phyloP scores from a whole-genome alignment of 2,113 vertebrate genomes.

The Galbula dea region DNA sequence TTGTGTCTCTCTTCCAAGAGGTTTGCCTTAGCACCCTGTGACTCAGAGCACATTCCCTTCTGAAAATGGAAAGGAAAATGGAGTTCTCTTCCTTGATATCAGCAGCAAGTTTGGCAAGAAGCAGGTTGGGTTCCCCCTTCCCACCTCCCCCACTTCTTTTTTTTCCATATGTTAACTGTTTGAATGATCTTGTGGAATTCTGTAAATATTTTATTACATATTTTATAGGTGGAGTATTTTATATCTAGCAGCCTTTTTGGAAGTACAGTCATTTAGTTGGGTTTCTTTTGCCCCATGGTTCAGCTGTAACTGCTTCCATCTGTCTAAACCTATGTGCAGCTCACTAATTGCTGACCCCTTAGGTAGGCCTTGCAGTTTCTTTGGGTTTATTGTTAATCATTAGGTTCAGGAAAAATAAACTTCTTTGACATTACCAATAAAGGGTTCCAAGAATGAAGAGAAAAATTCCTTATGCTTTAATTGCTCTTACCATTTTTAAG shows the following conservation, averaged over 20 bases:
- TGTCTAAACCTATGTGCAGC: slow-evolving; percentile 54
- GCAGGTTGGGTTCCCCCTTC: not conserved
- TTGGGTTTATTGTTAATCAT: slow-evolving; percentile 59
- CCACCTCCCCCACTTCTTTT: not conserved
- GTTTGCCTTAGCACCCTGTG: not conserved
- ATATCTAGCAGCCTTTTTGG: slow-evolving; percentile 48
- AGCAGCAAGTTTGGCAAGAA: slow-evolving; percentile 3
- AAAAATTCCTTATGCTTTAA: slow-evolving; percentile 16
- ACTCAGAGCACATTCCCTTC: slow-evolving; percentile 20
- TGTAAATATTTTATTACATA: slow-evolving; percentile 61
- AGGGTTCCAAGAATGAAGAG: not conserved
- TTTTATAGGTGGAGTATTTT: slow-evolving; percentile 62
- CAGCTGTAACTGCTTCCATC: slow-evolving; percentile 70
- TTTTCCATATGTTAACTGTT: slow-evolving; percentile 37
- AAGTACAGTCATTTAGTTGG: slow-evolving; percentile 26
- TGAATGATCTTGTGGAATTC: slow-evolving; percentile 53
- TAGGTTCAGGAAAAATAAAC: slow-evolving; percentile 54
- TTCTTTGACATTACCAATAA: slow-evolving; percentile 19
- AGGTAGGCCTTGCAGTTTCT: slow-evolving; percentile 64
- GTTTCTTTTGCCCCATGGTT: slow-evolving; percentile 54
- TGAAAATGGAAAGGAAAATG: slow-evolving; percentile 31
- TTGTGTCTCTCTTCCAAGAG: not conserved
- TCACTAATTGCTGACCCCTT: slow-evolving; percentile 64
- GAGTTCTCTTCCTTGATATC: not conserved
- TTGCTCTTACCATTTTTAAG: not conserved